Percentiles rank a stretch among this genome's conserved stretches.
Evolutionary conservation across 2,888 invertebrate genomes (phyloP).

Genomic region (Caenorhabditis sinica): DNA sequence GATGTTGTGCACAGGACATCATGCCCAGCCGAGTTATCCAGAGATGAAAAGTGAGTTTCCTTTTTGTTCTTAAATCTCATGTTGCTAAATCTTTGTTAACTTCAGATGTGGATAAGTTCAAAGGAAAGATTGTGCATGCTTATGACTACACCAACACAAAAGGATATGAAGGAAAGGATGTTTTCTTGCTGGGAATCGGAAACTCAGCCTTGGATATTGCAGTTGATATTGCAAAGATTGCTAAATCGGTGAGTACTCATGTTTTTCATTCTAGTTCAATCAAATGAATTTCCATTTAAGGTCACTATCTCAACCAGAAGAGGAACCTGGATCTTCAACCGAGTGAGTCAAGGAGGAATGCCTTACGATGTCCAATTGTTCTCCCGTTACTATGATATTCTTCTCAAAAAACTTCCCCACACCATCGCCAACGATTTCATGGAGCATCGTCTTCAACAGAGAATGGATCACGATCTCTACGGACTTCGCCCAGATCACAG

Average conservation of each 20-base stretch:
- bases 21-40: conserved; percentile 85
- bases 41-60: conserved; percentile 79
- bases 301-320: conserved; percentile 85
- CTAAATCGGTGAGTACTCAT: conserved; percentile 72
- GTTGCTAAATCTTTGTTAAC: conserved; percentile 8
- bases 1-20: conserved; percentile 86
- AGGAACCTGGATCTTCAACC: conserved; percentile 85
- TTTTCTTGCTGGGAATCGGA: conserved; percentile 85
- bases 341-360: conserved; percentile 81
- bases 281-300: conserved; percentile 77
- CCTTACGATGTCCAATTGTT: conserved; percentile 76
- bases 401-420: conserved; percentile 79
- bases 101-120: conserved; percentile 83
- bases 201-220: conserved; percentile 85
- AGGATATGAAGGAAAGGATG: conserved; percentile 84
- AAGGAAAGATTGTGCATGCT: conserved; percentile 81
- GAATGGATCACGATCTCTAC: conserved; percentile 82
- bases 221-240: conserved; percentile 84
- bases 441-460: conserved; percentile 79
- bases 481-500: conserved; percentile 81
- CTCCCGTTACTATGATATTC: conserved; percentile 77
- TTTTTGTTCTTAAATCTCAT: too few species aligned
- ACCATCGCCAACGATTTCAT: conserved; percentile 82
- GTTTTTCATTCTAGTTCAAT: too few species aligned
- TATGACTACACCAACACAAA: conserved; percentile 80